Base-by-base conservation (phyloP, 37 sponge, comb jelly and placozoan genomes). In the Chondrosia reniformis region DNA sequence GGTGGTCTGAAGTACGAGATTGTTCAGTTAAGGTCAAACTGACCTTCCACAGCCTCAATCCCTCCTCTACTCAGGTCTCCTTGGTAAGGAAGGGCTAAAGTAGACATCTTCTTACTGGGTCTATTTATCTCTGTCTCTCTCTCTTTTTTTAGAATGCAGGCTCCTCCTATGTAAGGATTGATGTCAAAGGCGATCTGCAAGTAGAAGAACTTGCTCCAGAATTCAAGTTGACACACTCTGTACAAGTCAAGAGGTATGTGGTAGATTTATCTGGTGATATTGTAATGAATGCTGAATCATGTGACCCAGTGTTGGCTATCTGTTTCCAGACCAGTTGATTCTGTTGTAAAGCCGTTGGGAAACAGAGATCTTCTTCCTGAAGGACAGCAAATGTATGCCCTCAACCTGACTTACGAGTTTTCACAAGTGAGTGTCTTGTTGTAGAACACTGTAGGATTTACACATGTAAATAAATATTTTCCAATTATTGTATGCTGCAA, bases 381-480 rank as follows among this genome's bases (percentile, higher is more conserved):
- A 73, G 87, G 84, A 33, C 45, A 27, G 37, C 91, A 82, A 34
- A 64, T 83, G 0, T 93, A 86, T 69, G 84, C 87, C 44, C 76
- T 86, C 10, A 12, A 77, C 24, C 87, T 93, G 45, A 84, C 84
- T 0, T 93, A 93, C 73, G 82, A 83, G 39, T 93, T 93, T 36
- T 69, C 79, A 19, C n/a, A 83, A 64, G 93, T 93, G 66, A 76
- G 83, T 82, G 42, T 5, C 31, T 5, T 8, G 46, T n/a, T n/a
- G n/a, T n/a, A n/a, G n/a, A n/a, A n/a, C n/a, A n/a, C n/a, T n/a
- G n/a, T n/a, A n/a, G n/a, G n/a, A n/a, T n/a, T n/a, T n/a, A n/a
- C n/a, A n/a, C n/a, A n/a, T n/a, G n/a, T n/a, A n/a, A n/a, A n/a
- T n/a, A n/a, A n/a, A n/a, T n/a, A n/a, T n/a, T n/a, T n/a, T n/a